Base-by-base conservation (phyloP, 2,888 invertebrate genomes). In the Scaeva pyrastri region DNA sequence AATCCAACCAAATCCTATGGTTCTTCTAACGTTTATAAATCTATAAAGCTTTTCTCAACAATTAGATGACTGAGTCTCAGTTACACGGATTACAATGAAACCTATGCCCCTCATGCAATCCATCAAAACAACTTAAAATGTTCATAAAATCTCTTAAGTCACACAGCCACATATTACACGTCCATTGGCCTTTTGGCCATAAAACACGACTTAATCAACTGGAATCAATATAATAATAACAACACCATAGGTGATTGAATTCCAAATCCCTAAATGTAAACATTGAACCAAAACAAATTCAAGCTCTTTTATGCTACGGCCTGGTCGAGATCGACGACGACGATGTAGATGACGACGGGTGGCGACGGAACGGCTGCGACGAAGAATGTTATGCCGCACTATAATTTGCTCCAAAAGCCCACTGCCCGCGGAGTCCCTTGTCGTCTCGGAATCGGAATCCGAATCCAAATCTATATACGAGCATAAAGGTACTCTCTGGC, bases 181-280 rank as follows among this genome's bases (percentile, higher is more conserved):
- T 80, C 66, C 80, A 85, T 76, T 85, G 80, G 76, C 84, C 62
- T 75, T 80, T 45, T 50, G 58, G 0, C 55, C 76, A 74, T 55
- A 26, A 76, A 80, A 76, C 31, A 45, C 55, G 21, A 55, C 55
- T 66, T 43, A 83, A 70, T 64, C 64, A 31, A 64, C 31, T 64
- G 56, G 16, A 78, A 50, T 36, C 60, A 68, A 50, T 60, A 75
- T 36, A 43, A 41, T 52, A 16, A 56, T 41, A 19, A 75, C 64
- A 56, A 45, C 68, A 4, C 43, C 23, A 31, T 62, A 52, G 45
- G 23, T 39, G 52, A 52, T 60, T 26, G 39, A 45, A 56, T 12
- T 58, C 52, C 41, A 60, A 76, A 68, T 68, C 75, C 62, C 56
- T 66, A 19, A 64, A 56, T 60, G 66, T 39, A 50, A 62, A 76